A percentile compares a stretch with the other conserved stretches of the same genome.
Evolutionary conservation across 2,797 vertebrate genomes (phyloP).

Genomic region (Sebastes trivittatus): DNA sequence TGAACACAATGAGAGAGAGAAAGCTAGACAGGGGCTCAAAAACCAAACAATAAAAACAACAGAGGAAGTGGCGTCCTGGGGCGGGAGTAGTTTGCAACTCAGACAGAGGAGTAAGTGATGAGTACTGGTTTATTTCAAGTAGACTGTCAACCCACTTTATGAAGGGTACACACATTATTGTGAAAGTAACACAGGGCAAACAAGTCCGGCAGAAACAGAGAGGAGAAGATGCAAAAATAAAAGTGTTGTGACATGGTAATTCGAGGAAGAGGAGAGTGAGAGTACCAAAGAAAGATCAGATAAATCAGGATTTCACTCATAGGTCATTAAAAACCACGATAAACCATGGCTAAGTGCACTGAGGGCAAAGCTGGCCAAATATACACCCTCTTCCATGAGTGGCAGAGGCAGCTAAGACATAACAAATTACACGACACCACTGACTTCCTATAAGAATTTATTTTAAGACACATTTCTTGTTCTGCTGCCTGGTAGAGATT

Average conservation of each 20-base stretch:
- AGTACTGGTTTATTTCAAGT: slow-evolving; percentile 7
- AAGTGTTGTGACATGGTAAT: slow-evolving; percentile 18
- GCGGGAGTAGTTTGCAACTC: neutral
- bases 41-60: slow-evolving; percentile 10
- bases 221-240: slow-evolving; percentile 1
- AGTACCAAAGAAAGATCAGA: slow-evolving; percentile 24
- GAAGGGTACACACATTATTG: neutral
- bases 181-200: slow-evolving; percentile 12
- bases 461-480: slow-evolving; percentile 22
- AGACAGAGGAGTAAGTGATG: neutral
- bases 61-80: neutral
- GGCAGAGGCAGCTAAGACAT: slow-evolving; percentile 2
- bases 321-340: slow-evolving; percentile 41
- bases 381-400: slow-evolving; percentile 25
- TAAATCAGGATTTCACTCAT: slow-evolving; percentile 25
- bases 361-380: slow-evolving; percentile 31
- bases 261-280: slow-evolving; percentile 11
- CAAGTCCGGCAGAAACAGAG: neutral
- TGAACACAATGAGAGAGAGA: slow-evolving; percentile 29
- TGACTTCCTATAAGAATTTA: slow-evolving; percentile 11
- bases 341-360: slow-evolving; percentile 27
- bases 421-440: slow-evolving; percentile 23
- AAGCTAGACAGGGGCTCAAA: neutral
- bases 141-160: neutral
- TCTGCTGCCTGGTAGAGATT: slow-evolving; percentile 3